Conservation (phyloP, 2,888 invertebrate species). For the Myathropa florea region DNA sequence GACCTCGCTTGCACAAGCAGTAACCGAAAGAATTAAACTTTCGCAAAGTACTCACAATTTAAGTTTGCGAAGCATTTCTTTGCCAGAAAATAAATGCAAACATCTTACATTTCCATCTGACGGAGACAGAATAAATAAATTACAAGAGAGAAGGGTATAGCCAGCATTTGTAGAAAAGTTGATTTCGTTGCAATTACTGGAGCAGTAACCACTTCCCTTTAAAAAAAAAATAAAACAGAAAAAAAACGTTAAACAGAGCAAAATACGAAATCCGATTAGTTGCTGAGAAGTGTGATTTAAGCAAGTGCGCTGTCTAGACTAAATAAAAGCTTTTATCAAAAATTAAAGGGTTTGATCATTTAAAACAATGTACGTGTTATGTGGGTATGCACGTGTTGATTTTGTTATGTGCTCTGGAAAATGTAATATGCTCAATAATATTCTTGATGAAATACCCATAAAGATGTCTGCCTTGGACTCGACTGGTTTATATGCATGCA, state of each 20-base stretch:
- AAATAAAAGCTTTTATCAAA: not conserved
- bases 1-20: not conserved
- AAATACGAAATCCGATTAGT: conserved; percentile 4
- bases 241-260: not conserved
- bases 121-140: conserved; percentile 39
- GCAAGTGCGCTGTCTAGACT: conserved; percentile 3
- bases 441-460: no score
- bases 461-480: no score
- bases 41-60: conserved; percentile 9
- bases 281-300: conserved; percentile 5
- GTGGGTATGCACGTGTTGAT: not conserved
- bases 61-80: conserved; percentile 18
- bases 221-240: not conserved
- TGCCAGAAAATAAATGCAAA: conserved; percentile 35
- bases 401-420: no score
- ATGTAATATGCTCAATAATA: no score
- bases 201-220: conserved; percentile 30
- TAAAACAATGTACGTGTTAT: not conserved
- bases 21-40: conserved; percentile 36
- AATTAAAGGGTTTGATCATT: not conserved
- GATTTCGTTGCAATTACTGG: conserved; percentile 48
- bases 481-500: no score
- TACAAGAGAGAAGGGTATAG: conserved; percentile 14
- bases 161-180: conserved; percentile 36
- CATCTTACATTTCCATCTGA: conserved; percentile 33